Percentiles rank a stretch among this genome's conserved stretches.
These are phyloP conservation scores for Hipposideros larvatus DNA, from an alignment of 2,797 vertebrate species.

Conservation along the genomic window DNA sequence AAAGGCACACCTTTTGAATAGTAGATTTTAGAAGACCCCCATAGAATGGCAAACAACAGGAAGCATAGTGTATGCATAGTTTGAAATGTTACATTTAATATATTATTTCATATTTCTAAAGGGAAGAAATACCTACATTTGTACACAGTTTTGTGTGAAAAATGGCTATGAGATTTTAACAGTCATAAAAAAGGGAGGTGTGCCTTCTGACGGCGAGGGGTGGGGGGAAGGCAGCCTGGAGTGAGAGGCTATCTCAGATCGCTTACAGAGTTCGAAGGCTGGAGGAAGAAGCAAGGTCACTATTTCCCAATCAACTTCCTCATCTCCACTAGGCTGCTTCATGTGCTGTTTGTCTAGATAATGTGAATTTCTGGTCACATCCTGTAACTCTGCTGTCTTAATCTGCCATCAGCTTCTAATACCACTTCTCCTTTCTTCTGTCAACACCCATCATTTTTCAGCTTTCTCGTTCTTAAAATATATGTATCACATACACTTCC, in stretches of 20 bases:
- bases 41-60: neutral
- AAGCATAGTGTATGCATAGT: neutral
- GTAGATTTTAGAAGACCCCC: neutral
- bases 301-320: slow-evolving; percentile 34
- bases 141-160: neutral
- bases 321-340: neutral
- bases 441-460: neutral
- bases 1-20: neutral
- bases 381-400: neutral
- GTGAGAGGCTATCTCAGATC: neutral
- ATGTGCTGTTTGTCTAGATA: neutral
- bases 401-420: neutral
- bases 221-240: neutral
- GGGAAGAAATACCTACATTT: neutral
- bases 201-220: neutral
- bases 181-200: neutral
- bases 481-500: neutral
- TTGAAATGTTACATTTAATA: neutral
- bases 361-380: neutral
- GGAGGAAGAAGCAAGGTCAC: neutral
- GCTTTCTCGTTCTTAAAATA: slow-evolving; percentile 31
- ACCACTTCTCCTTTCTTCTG: slow-evolving; percentile 38
- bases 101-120: neutral
- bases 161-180: neutral
- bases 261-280: neutral